Evolutionary conservation across 2,888 invertebrate genomes (phyloP).

Genomic region (Quadriops clusia): DNA sequence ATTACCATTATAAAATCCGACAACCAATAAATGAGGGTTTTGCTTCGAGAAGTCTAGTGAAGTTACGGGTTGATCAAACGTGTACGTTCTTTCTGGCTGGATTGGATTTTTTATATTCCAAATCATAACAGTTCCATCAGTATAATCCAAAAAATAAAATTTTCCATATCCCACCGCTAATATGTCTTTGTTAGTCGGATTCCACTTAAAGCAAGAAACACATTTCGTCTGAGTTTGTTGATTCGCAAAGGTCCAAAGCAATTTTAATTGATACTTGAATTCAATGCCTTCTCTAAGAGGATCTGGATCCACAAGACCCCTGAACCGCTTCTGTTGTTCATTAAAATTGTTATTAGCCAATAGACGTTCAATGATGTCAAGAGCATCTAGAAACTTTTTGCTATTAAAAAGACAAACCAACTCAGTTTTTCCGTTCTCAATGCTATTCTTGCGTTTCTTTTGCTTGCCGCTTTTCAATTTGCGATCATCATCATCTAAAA

Average conservation of each 20-base stretch:
- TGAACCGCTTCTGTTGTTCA: constrained; percentile 56
- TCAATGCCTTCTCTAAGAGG: constrained; percentile 50
- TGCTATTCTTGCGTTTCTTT: too few relatives aligned
- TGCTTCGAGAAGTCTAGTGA: constrained; percentile 56
- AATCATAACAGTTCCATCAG: constrained; percentile 54
- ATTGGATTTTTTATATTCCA: constrained; percentile 77
- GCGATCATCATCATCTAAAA: too few relatives aligned
- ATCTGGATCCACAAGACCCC: constrained; percentile 50
- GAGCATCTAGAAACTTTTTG: constrained; percentile 46
- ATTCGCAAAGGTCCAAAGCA: constrained; percentile 55
- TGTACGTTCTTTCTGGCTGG: constrained; percentile 58
- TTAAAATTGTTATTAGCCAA: constrained; percentile 56
- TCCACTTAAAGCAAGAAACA: constrained; percentile 41
- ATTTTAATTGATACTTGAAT: constrained; percentile 52
- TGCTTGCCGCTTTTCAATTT: too few relatives aligned
- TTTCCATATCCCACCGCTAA: constrained; percentile 67
- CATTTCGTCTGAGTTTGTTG: constrained; percentile 34
- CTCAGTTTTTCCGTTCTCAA: too few relatives aligned
- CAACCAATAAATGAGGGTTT: constrained; percentile 59
- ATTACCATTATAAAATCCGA: constrained; percentile 63
- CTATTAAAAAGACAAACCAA: too few relatives aligned
- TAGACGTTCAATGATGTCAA: constrained; percentile 56
- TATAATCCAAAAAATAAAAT: constrained; percentile 44
- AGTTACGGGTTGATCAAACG: constrained; percentile 52
- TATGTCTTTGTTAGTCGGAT: constrained; percentile 54